Evolutionary conservation across 2,888 invertebrate genomes (phyloP), one percentile per base, ranked within the genome.

Genomic region (Parnassius smintheus): DNA sequence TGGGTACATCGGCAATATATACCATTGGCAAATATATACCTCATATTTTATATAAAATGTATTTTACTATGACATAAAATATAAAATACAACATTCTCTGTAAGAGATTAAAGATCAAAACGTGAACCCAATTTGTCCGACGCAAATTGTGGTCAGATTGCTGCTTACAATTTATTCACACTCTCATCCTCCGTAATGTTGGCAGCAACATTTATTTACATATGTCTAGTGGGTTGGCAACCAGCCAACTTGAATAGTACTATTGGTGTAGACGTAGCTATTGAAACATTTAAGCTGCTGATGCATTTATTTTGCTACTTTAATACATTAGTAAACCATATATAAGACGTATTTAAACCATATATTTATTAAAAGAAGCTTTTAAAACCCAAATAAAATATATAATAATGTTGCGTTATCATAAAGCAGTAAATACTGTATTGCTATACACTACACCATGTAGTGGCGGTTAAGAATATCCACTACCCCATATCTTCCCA

Each of bases 141-240:
- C 62, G 62, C 62, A 62, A 62, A 62, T 57, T 62, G 48, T 62
- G 62, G 62, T 49, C 53, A 62, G 62, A 54, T 42, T 57, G 57
- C 56, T 53, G 54, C 44, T 62, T 54, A 58, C 57, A 58, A 62
- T 62, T 62, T 62, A 62, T 62, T 53, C 62, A 54, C 57, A 62
- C 62, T 58, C 57, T 53, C 62, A 58, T 62, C 57, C 53, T 53
- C 48, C 62, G 57, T 62, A 49, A 62, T 62, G 57, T 54, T 62
- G 53, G 54, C 41, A 53, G 62, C 48, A 57, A 62, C 57, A 25
- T 62, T 57, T 58, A 62, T 62, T 62, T 62, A 62, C 53, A 62
- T 54, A 62, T 62, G 57, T 53, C 57, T 44, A 54, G 56, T 52
- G 46, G 48, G 25, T 42, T 57, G 62, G 62, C 62, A 49, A 22